Percentiles rank a stretch among this genome's conserved stretches.
phyloP scores from a whole-genome alignment of 2,113 vertebrate genomes.

The Calyptomena viridis region DNA sequence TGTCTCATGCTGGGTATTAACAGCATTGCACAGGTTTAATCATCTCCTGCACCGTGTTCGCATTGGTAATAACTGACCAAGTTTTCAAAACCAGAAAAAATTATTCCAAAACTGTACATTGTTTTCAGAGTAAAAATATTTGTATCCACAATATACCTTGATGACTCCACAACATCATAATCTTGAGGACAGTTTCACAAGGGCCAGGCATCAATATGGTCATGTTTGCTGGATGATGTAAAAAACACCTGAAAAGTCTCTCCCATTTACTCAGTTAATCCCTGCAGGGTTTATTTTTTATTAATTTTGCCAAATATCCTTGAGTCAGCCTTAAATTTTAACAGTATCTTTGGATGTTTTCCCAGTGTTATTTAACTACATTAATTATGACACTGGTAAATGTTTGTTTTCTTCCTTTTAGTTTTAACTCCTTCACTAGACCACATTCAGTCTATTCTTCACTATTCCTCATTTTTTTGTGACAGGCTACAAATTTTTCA shows the following conservation, averaged over 20 bases:
- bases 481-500: not conserved
- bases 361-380: not conserved
- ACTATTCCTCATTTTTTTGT: not conserved
- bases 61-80: accelerated
- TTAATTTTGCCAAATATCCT: not conserved
- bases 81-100: not conserved
- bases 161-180: not conserved
- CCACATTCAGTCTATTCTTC: not conserved
- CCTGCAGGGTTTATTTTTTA: not conserved
- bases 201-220: not conserved
- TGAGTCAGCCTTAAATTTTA: not conserved
- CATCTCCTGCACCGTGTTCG: not conserved
- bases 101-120: not conserved
- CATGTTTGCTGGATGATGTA: not conserved
- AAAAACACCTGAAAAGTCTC: not conserved
- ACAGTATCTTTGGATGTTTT: not conserved
- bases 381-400: not conserved
- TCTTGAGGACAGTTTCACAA: not conserved
- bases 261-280: not conserved
- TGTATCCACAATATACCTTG: not conserved
- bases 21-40: not conserved
- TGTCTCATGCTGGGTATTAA: not conserved
- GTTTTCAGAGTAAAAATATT: not conserved
- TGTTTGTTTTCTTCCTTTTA: not conserved
- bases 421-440: not conserved